Evolutionary conservation across 2,888 invertebrate genomes (phyloP), one percentile per base, ranked within the genome.

Genomic region (Mythimna albipuncta): DNA sequence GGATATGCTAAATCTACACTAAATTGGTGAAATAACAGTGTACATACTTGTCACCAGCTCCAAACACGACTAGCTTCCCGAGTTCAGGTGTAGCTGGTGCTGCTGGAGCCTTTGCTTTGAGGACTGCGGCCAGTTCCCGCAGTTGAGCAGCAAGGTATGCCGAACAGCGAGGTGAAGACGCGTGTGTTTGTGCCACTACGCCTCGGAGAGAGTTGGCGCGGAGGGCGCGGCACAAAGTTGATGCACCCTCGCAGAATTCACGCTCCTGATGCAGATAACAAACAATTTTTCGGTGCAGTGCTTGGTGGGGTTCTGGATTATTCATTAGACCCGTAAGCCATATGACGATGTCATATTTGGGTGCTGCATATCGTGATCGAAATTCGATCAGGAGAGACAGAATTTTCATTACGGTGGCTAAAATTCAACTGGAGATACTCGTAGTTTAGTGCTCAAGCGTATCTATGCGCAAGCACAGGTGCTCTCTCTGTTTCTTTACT

Each of bases 181-280:
- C 97, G 87, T 98, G 98, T 0, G 98, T 98, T 88, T 98, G 97
- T 0, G 98, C 97, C 0, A 98, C 97, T 35, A 97, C 97, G 3
- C 98, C 98, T 16, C 97, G 97, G 1, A 98, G 92, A 64, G 97
- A 96, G 79, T 97, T 95, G 13, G 96, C 96, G 0, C 97, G 97
- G n/a, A 98, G 94, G 0, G 98, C 96, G 80, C 97, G 97, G 66
- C 97, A 97, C 77, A 98, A 95, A 0, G 98, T 97, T 0, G 98
- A 98, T 0, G 98, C 98, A 0, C 98, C 98, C 82, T 98, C 95
- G 85, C 98, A 98, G 89, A 98, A 97, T 35, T 98, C 98, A 72
- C 98, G 97, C 89, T 98, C 98, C 98, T 98, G 35, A 62, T 57
- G 16, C 13, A 61, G 73, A 68, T 41, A 54, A 50, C 0, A 77